Evolutionary conservation across 2,797 vertebrate species (phyloP).

Genomic region (Meda fulgida): DNA sequence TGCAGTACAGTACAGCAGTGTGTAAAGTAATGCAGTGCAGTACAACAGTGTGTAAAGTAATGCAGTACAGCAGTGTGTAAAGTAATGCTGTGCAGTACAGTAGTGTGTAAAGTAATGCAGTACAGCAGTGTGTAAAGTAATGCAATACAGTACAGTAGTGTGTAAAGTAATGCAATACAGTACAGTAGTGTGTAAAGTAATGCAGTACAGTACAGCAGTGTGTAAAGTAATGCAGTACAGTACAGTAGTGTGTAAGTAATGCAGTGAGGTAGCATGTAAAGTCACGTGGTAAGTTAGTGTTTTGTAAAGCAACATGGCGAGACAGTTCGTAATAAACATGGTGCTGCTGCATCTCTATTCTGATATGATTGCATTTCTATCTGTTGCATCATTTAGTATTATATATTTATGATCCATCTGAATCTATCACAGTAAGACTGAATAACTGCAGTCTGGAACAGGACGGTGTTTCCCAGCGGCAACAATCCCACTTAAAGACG

Average conservation of each 20-base stretch:
- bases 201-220: neutral
- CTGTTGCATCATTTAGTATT: slow-evolving; percentile 37
- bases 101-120: neutral
- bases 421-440: neutral
- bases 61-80: no score
- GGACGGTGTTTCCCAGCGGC: slow-evolving; percentile 1
- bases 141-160: neutral
- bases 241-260: neutral
- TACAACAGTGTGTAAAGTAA: no score
- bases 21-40: neutral
- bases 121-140: neutral
- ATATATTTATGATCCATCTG: slow-evolving; percentile 19
- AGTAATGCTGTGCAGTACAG: neutral
- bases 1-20: neutral
- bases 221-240: neutral
- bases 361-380: slow-evolving; percentile 9
- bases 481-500: slow-evolving; percentile 68
- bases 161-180: neutral
- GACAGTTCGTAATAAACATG: neutral
- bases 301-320: neutral
- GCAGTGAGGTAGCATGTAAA: neutral
- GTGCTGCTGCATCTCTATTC: neutral
- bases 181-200: no score
- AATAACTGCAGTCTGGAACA: slow-evolving; percentile 13
- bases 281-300: neutral